Evolutionary conservation across 2,797 vertebrate genomes (phyloP).

Genomic region (Alosa sapidissima): DNA sequence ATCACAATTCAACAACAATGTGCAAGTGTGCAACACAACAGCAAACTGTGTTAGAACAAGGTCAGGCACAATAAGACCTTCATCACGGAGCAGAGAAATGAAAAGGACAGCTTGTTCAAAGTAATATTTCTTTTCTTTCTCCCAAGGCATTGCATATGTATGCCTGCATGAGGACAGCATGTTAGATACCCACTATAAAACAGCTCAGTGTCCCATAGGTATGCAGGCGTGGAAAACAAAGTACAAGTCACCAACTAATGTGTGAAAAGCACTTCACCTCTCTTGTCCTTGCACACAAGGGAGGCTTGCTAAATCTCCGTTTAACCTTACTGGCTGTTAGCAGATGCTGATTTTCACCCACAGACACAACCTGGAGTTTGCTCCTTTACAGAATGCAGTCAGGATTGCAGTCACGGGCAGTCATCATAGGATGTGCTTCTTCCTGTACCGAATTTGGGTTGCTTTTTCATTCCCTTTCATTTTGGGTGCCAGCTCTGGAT

Average conservation of each 20-base stretch:
- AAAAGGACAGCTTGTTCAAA: not conserved
- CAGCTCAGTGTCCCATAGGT: not conserved
- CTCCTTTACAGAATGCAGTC: conserved; percentile 28
- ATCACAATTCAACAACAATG: not conserved
- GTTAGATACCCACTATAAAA: not conserved
- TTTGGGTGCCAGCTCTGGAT: conserved; percentile 47
- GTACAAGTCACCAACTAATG: not conserved
- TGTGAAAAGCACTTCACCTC: not conserved
- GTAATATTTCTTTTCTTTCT: not conserved
- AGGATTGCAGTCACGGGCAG: conserved; percentile 31
- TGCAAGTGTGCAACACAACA: not conserved
- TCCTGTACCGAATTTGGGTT: conserved; percentile 43
- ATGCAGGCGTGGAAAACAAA: not conserved
- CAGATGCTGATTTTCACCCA: conserved; percentile 36
- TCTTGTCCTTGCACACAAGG: not conserved
- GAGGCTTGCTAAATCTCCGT: not conserved
- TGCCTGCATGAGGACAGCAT: not conserved
- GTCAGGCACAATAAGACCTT: not conserved
- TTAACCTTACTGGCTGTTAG: not conserved
- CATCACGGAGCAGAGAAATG: not conserved
- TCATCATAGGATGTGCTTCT: conserved; percentile 47
- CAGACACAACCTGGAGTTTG: conserved; percentile 41
- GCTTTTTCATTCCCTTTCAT: conserved; percentile 55
- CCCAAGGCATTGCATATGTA: not conserved
- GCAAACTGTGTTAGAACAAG: not conserved